Evolutionary conservation across 2,113 vertebrate species (phyloP), one percentile per base, ranked within the genome.

Genomic region (Sinosuthora webbiana): DNA sequence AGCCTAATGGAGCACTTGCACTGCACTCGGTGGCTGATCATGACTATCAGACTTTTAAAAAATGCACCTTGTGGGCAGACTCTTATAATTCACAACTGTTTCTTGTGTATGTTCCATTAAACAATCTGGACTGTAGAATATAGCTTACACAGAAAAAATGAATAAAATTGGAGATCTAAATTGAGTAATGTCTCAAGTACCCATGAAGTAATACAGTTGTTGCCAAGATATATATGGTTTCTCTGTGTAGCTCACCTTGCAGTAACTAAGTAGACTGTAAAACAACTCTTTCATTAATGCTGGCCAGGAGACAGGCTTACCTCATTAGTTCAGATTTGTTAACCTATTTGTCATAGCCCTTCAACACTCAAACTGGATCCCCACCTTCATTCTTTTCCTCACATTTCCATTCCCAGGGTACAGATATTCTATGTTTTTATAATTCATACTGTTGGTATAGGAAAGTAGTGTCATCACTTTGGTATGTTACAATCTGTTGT

Each of bases 321-420:
- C 77, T 97, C 93, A 93, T 97, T 97, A 95, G 45, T 87, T 84
- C 76, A 94, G 42, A 94, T 86, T 94, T 96, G 84, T 95, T 96
- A 97, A 94, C 52, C 85, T 91, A 92, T 96, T 89, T 95, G 76
- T 97, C 94, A 96, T 70, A 80, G 88, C 31, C 92, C 33, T 95
- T 88, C 88, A 94, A 75, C 59, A 77, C n/a, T 53, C 55, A 93
- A 86, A 78, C 24, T 89, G 76, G 75, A 96, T 31, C 7, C 28
- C 16, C 18, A 19, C 27, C 83, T 70, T 68, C 53, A 57, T 80
- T 92, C 47, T 94, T 10, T 65, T 96, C 78, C 49, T 90, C 25
- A 77, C 45, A 75, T 31, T 76, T 53, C 41, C 19, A 47, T 96
- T 95, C 78, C 59, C 73, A 76, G 22, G 64, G 39, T 71, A 87